Conservation (phyloP, 2,888 invertebrate species). For the Sericinus montela region DNA sequence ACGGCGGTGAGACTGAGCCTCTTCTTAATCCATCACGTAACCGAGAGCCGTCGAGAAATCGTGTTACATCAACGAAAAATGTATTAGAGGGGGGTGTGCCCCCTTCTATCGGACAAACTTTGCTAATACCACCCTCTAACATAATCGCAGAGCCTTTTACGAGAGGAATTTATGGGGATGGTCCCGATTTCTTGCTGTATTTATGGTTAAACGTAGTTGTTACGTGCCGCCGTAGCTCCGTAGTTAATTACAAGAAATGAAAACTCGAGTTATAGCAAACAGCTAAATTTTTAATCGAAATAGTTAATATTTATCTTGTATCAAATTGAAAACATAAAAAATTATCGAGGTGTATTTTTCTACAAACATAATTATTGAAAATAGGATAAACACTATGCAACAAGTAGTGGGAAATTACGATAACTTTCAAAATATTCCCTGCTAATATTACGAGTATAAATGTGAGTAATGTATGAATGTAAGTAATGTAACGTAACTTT, state of each 20-base stretch:
- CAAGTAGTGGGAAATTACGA: too few relatives aligned
- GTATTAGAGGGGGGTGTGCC: conserved; percentile 67
- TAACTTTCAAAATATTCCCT: too few relatives aligned
- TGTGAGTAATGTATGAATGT: too few relatives aligned
- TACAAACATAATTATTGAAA: too few relatives aligned
- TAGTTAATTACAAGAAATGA: conserved; percentile 68
- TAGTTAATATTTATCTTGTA: neutral
- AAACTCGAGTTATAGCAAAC: conserved; percentile 34
- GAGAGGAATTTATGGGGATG: conserved; percentile 79
- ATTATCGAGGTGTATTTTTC: too few relatives aligned
- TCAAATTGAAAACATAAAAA: too few relatives aligned
- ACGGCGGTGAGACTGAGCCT: conserved; percentile 65
- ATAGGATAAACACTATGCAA: too few relatives aligned
- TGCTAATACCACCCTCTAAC: conserved; percentile 79
- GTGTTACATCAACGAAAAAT: conserved; percentile 81
- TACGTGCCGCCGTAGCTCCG: conserved; percentile 63
- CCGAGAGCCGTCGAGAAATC: conserved; percentile 78
- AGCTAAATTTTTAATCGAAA: conserved; percentile 4
- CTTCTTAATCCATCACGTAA: conserved; percentile 80
- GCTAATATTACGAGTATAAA: too few relatives aligned
- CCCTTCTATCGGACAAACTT: conserved; percentile 76
- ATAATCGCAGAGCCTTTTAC: conserved; percentile 79
- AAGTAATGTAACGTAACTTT: too few relatives aligned
- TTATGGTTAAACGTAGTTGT: conserved; percentile 69
- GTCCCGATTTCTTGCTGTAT: conserved; percentile 77